Evolutionary conservation across 2,113 vertebrate genomes (phyloP).

Genomic region (Carlito syrichta): DNA sequence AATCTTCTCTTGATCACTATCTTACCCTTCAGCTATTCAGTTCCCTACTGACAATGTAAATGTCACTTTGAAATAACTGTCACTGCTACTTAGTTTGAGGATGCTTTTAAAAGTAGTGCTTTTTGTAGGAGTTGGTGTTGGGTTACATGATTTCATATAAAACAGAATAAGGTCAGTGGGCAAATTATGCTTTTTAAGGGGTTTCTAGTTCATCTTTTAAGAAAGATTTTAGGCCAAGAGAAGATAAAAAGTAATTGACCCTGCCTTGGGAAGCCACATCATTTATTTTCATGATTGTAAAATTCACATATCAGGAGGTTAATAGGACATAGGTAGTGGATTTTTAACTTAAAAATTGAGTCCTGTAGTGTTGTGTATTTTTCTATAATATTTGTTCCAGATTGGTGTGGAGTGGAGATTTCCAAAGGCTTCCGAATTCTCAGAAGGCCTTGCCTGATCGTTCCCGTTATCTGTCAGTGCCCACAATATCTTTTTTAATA

Average conservation of each 20-base stretch:
- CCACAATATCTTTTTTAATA: neutral
- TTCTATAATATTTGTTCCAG: neutral
- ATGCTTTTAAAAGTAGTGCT: slow-evolving; percentile 5
- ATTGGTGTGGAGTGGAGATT: neutral
- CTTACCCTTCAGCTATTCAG: slow-evolving; percentile 54
- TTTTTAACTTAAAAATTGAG: neutral
- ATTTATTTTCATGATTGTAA: neutral
- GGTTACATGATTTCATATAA: neutral
- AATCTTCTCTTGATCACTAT: slow-evolving; percentile 58
- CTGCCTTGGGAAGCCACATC: neutral
- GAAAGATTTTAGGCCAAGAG: neutral
- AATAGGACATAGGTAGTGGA: neutral
- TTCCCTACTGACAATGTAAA: slow-evolving; percentile 48
- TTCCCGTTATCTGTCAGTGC: neutral
- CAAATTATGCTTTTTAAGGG: neutral
- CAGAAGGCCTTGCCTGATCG: no score
- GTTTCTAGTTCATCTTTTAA: slow-evolving; percentile 24
- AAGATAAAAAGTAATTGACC: neutral
- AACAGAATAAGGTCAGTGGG: neutral
- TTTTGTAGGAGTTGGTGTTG: neutral
- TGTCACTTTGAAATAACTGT: slow-evolving; percentile 61
- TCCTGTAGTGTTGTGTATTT: neutral
- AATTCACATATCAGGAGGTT: neutral
- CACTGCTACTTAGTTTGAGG: slow-evolving; percentile 51
- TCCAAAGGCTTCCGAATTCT: neutral